These are phyloP conservation scores for Mormyrus proboscirostris DNA, from an alignment of 2,797 vertebrate genomes.

Conservation along the genomic window DNA sequence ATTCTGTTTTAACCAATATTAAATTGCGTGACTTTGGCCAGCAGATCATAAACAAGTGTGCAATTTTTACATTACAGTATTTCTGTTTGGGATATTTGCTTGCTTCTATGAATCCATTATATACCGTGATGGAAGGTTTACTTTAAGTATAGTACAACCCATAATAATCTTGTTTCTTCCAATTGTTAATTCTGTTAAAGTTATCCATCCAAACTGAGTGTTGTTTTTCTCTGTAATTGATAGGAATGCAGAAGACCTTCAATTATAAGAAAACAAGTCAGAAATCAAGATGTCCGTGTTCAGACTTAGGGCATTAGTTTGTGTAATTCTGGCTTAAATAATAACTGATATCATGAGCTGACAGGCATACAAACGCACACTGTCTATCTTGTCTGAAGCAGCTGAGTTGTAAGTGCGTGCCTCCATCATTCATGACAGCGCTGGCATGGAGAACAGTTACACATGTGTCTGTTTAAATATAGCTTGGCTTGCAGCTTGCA, in stretches of 20 bases:
- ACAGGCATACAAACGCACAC: not conserved
- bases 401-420: not conserved
- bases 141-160: not conserved
- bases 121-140: not conserved
- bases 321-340: not conserved
- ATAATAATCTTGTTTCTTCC: not conserved
- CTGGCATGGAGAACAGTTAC: not conserved
- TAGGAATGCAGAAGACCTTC: not conserved
- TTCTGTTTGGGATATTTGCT: not conserved
- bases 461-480: not conserved
- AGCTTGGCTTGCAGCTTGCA: conserved; percentile 23
- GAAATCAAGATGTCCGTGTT: not conserved
- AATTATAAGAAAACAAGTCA: not conserved
- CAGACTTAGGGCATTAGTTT: not conserved
- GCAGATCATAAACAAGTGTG: not conserved
- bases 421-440: not conserved
- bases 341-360: not conserved
- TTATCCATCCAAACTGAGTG: not conserved
- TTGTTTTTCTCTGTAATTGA: not conserved
- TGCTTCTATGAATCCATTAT: not conserved
- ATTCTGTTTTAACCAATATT: not conserved
- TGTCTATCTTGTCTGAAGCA: not conserved
- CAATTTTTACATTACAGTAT: not conserved
- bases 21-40: not conserved
- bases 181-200: not conserved